phyloP scores from a whole-genome alignment of 2,113 vertebrate genomes.

The Elgaria multicarinata region DNA sequence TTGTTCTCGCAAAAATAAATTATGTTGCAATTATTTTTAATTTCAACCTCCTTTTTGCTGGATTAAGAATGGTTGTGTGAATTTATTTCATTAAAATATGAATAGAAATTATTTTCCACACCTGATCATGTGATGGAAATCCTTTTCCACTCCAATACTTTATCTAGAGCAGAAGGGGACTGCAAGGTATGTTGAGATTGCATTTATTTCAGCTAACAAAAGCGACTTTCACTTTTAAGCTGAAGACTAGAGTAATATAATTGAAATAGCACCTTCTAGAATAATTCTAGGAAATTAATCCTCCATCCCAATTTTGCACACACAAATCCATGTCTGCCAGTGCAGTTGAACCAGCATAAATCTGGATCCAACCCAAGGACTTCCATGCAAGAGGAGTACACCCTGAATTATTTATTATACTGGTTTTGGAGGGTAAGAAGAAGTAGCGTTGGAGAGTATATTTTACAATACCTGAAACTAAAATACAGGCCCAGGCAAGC shows the following conservation, averaged over 20 bases:
- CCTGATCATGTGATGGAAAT: not conserved
- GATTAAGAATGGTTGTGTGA: too few relatives aligned
- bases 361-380: too few relatives aligned
- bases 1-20: too few relatives aligned
- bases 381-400: not conserved
- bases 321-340: too few relatives aligned
- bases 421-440: constrained; percentile 27
- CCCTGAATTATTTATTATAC: constrained; percentile 4
- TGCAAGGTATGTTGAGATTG: not conserved
- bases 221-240: not conserved
- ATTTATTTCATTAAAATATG: not conserved
- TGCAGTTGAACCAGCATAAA: too few relatives aligned
- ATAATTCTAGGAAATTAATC: not conserved
- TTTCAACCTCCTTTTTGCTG: too few relatives aligned
- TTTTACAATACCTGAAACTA: constrained; percentile 52
- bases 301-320: not conserved
- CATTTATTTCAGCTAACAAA: not conserved
- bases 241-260: not conserved
- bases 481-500: not conserved
- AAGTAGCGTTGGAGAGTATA: constrained; percentile 40
- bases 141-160: not conserved
- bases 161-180: not conserved
- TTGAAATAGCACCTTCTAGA: not conserved
- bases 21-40: too few relatives aligned
- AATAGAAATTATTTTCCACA: not conserved